A percentile compares a stretch with the other conserved stretches of the same genome.
Evolutionary conservation across 92 coral and sea anemone species (phyloP).

Genomic region (Zoanthus sansibaricus): DNA sequence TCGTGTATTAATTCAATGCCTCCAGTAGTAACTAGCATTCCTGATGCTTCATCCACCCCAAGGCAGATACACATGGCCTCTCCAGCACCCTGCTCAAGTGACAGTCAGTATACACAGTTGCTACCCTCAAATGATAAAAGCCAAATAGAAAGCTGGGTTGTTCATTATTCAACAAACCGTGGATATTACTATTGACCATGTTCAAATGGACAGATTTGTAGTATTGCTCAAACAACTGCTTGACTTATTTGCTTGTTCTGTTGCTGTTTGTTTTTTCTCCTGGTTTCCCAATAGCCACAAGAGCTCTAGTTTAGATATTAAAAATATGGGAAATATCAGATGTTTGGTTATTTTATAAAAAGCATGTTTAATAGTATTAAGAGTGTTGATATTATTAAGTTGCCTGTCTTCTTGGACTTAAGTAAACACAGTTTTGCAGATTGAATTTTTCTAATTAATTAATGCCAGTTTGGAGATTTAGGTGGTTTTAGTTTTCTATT

Average conservation of each 20-base stretch:
- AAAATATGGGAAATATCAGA: not conserved
- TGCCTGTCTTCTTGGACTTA: not conserved
- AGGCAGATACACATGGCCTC: not conserved
- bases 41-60: not conserved
- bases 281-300: not conserved
- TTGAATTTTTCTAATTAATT: no score
- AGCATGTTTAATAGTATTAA: not conserved
- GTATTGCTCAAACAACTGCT: not conserved
- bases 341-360: not conserved
- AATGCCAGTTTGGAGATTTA: no score
- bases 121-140: not conserved
- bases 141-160: conserved; percentile 10
- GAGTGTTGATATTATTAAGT: not conserved
- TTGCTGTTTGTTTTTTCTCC: not conserved
- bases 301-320: not conserved
- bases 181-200: not conserved
- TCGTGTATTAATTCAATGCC: not conserved
- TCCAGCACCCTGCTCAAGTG: not conserved
- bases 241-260: not conserved
- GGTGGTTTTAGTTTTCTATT: no score
- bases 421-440: not conserved
- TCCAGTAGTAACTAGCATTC: not conserved
- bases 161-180: not conserved
- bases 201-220: not conserved
- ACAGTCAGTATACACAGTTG: not conserved